Conservation (phyloP, 2,888 invertebrate genomes). For the Bhutanitis thaidina region DNA sequence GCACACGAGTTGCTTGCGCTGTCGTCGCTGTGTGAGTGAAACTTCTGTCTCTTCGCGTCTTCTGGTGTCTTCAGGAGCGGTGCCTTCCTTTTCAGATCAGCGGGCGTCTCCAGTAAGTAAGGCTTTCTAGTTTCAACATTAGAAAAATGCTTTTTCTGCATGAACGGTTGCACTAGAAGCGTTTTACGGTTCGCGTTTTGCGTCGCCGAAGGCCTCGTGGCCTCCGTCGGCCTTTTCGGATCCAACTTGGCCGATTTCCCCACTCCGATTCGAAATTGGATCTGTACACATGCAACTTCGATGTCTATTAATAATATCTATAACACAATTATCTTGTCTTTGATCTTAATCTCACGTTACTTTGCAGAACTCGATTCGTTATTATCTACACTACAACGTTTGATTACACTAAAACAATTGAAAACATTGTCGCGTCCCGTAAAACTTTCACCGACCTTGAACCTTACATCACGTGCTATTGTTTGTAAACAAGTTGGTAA, state of each 20-base stretch:
- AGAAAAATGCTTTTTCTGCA: slow-evolving; percentile 36
- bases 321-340: no score
- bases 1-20: slow-evolving; percentile 6
- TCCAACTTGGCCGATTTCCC: slow-evolving; percentile 59
- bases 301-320: no score
- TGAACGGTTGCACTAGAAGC: slow-evolving; percentile 56
- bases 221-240: slow-evolving; percentile 48
- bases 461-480: slow-evolving; percentile 6
- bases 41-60: slow-evolving; percentile 56
- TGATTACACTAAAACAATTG: no score
- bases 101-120: slow-evolving; percentile 63
- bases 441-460: not conserved
- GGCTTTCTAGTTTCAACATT: slow-evolving; percentile 8
- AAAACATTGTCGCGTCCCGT: no score
- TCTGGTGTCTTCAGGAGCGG: slow-evolving; percentile 59
- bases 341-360: no score
- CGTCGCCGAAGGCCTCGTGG: slow-evolving; percentile 43
- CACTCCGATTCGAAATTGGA: not conserved
- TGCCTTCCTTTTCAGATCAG: slow-evolving; percentile 54
- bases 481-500: slow-evolving; percentile 12
- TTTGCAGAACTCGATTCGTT: no score
- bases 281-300: no score
- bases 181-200: slow-evolving; percentile 43
- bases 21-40: slow-evolving; percentile 27
- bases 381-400: no score